These are phyloP conservation scores for Condylura cristata DNA, from an alignment of 2,113 vertebrate species.

Conservation along the genomic window DNA sequence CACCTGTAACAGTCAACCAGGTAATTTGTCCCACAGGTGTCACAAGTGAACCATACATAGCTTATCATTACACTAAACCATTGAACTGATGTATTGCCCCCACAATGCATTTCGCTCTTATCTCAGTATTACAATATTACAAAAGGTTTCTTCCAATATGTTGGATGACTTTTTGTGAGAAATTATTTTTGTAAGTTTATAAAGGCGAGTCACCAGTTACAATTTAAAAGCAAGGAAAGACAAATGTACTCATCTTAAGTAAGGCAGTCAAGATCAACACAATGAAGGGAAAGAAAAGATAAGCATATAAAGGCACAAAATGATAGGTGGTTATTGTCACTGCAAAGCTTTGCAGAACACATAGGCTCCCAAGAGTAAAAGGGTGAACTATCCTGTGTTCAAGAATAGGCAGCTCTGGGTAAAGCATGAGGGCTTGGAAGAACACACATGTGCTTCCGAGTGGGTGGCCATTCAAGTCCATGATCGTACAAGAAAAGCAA, in stretches of 20 bases:
- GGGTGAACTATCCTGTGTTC: background rate
- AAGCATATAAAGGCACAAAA: background rate
- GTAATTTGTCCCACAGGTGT: background rate
- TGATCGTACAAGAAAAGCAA: background rate
- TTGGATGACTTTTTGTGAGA: background rate
- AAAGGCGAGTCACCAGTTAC: background rate
- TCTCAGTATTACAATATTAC: background rate
- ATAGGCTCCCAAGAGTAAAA: background rate
- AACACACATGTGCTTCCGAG: background rate
- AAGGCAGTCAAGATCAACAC: conserved; percentile 12
- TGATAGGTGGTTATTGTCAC: background rate
- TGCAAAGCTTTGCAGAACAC: conserved; percentile 28
- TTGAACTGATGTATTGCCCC: background rate
- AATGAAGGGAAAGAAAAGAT: background rate
- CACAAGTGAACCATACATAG: background rate
- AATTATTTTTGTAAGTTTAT: background rate
- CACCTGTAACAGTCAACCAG: background rate
- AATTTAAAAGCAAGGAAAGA: background rate
- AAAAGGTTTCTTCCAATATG: background rate
- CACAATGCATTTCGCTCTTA: background rate
- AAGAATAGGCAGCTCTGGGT: conserved; percentile 27
- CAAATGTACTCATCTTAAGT: background rate
- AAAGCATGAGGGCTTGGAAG: background rate
- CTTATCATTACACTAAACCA: background rate
- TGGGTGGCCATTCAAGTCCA: background rate